Conservation (phyloP, 2,888 invertebrate genomes). For the Nephrotoma appendiculata region DNA sequence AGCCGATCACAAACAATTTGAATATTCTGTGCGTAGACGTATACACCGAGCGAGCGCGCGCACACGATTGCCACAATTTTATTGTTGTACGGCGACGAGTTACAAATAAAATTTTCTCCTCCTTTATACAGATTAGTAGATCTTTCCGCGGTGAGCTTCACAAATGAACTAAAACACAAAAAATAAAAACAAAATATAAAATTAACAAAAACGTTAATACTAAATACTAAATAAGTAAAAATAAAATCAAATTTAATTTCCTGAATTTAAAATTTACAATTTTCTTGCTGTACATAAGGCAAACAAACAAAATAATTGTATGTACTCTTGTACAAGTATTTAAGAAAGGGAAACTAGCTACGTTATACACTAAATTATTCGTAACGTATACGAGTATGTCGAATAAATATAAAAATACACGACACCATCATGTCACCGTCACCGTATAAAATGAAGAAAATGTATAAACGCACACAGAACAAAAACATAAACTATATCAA, state of each 20-base stretch:
- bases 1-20: background rate
- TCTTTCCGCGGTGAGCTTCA: background rate
- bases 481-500: background rate
- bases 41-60: background rate
- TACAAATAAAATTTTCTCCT: background rate
- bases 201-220: background rate
- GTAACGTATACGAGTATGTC: background rate
- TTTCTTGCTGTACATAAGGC: background rate
- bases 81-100: background rate
- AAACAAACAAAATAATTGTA: background rate
- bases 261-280: background rate
- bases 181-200: background rate
- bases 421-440: background rate
- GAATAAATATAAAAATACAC: background rate
- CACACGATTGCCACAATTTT: background rate
- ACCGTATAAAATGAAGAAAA: background rate
- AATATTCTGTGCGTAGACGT: background rate
- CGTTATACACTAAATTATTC: background rate
- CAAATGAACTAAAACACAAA: background rate
- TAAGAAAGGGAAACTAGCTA: background rate
- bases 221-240: background rate
- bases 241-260: background rate
- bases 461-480: background rate
- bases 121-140: background rate
- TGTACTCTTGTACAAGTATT: background rate